Conservation (phyloP, 2,113 vertebrate species). For the Hydrolagus affinis region DNA sequence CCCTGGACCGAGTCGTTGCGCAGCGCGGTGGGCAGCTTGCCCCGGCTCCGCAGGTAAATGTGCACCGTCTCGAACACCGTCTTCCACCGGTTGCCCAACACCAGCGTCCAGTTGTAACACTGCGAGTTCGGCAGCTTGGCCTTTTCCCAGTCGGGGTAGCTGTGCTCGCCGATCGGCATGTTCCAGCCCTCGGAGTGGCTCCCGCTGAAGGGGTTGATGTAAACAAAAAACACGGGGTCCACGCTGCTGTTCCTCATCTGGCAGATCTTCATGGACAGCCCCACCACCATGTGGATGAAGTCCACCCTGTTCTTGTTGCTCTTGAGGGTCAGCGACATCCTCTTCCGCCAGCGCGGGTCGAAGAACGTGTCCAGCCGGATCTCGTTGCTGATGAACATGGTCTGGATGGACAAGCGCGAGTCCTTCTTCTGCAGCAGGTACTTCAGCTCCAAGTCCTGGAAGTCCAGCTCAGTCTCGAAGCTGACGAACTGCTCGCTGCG, state of each 20-base stretch:
- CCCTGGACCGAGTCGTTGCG: conserved; percentile 92
- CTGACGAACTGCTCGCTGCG: conserved; percentile 98
- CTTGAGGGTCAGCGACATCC: conserved; percentile 97
- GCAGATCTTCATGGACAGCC: conserved; percentile 97
- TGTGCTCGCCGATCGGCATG: conserved; percentile 93
- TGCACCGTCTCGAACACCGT: conserved; percentile 98
- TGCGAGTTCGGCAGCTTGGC: conserved; percentile 86
- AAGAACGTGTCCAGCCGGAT: conserved; percentile 97
- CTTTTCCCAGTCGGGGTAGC: conserved; percentile 95
- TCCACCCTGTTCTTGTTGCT: conserved; percentile 99
- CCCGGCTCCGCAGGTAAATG: conserved; percentile 95
- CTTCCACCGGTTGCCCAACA: conserved; percentile 95
- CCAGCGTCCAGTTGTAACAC: conserved; percentile 97
- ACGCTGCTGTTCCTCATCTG: conserved; percentile 97
- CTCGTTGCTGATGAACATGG: conserved; percentile 97
- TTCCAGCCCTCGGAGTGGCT: conserved; percentile 98
- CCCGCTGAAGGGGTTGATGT: conserved; percentile 93
- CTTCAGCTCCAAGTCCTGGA: conserved; percentile 97
- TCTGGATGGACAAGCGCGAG: conserved; percentile 90
- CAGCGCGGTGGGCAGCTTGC: conserved; percentile 81
- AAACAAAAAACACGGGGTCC: conserved; percentile 97
- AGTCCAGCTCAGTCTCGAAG: conserved; percentile 96
- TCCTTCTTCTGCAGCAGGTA: conserved; percentile 98
- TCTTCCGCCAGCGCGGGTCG: conserved; percentile 92
- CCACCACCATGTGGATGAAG: conserved; percentile 97